Percentiles rank a stretch among this genome's conserved stretches.
Conservation (phyloP, 1,140 invertebrate species). For the Hesperophylax magnus region DNA sequence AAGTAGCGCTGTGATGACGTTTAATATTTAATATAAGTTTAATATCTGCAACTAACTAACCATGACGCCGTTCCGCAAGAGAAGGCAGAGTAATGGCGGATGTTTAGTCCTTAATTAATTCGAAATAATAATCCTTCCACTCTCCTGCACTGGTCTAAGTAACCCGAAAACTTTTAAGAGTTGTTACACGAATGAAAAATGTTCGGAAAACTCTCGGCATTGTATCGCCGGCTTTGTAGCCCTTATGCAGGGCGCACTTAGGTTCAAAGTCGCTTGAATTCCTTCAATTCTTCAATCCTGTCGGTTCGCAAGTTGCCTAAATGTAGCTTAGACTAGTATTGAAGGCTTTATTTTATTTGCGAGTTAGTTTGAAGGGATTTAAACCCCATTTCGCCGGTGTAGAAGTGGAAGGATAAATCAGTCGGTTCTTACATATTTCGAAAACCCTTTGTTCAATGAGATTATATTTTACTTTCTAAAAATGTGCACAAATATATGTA, state of each 20-base stretch:
- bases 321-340: neutral
- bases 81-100: too few relatives aligned
- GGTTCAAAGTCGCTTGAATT: neutral
- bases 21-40: too few relatives aligned
- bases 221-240: conserved; percentile 3
- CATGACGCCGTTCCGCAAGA: too few relatives aligned
- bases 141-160: neutral
- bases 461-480: too few relatives aligned
- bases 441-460: too few relatives aligned
- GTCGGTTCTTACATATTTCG: too few relatives aligned
- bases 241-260: neutral
- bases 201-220: neutral
- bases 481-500: too few relatives aligned
- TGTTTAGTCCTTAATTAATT: too few relatives aligned
- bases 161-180: conserved; percentile 15
- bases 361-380: conserved; percentile 20
- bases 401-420: neutral
- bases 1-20: too few relatives aligned
- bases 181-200: conserved; percentile 21
- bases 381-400: neutral
- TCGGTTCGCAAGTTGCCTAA: conserved; percentile 6
- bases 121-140: neutral
- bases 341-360: neutral
- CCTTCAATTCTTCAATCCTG: neutral
- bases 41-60: too few relatives aligned